These are phyloP conservation scores for Corvus moneduloides DNA, from an alignment of 2,113 vertebrate genomes.

Conservation along the genomic window DNA sequence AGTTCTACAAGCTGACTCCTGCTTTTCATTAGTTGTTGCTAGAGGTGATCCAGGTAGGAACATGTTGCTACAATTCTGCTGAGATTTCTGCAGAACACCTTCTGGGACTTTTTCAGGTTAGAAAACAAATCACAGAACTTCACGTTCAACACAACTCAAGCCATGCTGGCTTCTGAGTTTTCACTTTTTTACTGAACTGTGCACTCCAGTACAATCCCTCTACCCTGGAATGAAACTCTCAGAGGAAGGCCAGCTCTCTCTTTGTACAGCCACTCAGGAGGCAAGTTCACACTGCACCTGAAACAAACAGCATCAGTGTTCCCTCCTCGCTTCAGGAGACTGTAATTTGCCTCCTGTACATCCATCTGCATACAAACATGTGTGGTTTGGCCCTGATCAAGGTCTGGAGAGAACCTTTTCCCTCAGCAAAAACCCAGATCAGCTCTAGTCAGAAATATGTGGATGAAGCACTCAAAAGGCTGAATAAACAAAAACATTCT, in stretches of 20 bases:
- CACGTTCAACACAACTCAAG: fast-evolving
- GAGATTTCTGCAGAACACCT: background rate
- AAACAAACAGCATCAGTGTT: background rate
- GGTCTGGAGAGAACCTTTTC: background rate
- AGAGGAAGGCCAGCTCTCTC: background rate
- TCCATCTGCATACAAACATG: background rate
- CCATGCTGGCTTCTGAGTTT: fast-evolving
- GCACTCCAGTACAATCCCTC: background rate
- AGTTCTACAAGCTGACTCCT: background rate
- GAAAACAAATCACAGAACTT: background rate
- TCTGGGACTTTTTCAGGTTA: background rate
- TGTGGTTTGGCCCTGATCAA: background rate
- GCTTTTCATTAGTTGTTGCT: background rate
- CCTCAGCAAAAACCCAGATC: background rate
- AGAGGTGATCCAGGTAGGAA: background rate
- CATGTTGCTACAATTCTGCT: background rate
- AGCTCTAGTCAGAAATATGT: background rate
- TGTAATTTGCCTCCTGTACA: background rate
- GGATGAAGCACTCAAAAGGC: background rate
- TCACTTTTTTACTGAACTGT: background rate
- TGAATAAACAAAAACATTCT: slow-evolving; percentile 39
- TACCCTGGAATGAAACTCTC: background rate
- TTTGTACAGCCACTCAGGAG: background rate
- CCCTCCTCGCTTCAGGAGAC: background rate
- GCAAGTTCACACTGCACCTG: background rate